Evolutionary conservation across 2,888 invertebrate species (phyloP), one percentile per base, ranked within the genome.

Genomic region (Minunthozetes semirufus): DNA sequence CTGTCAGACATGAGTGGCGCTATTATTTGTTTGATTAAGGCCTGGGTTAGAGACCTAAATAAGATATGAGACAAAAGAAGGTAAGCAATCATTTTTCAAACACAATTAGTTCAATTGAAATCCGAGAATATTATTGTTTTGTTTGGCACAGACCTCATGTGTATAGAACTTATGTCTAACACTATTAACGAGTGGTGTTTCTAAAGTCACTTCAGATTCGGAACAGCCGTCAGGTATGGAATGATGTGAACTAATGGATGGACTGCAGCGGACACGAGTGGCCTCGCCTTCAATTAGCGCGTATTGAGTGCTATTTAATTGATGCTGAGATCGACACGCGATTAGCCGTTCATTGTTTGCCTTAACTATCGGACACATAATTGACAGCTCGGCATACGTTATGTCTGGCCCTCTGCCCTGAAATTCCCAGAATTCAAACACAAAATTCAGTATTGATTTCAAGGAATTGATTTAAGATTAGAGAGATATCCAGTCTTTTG

Each of bases 101-200:
- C 9, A 33, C 33, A 33, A 33, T 33, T 33, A 33, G 33, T 33
- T 33, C 9, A 33, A 33, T 33, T 33, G 48, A 17, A 48, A 48
- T 48, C 13, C 13, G 48, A 48, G 13, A 48, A 48, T 13, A 48
- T 48, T 11, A 48, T 11, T 48, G 48, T 48, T 48, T 48, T 48
- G 48, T 53, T n/a, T 4, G 13, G 15, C 8, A 33, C 63, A 33
- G 29, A 68, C 68, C 68, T 68, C 68, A 46, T 68, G 68, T 22
- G 38, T 68, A 25, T 68, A 68, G 42, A 68, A 68, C 68, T 68
- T 68, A 25, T 68, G 74, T 56, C 53, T 50, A n/a, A 70, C 38
- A 19, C 70, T 74, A 70, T 74, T 70, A 71, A 74, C 70, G 13
- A 74, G 70, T n/a, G 74, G 74, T 48, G 74, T 71, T 50, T 74